Base-by-base conservation (phyloP, 1,140 invertebrate genomes). In the Bombus difficillimus region DNA sequence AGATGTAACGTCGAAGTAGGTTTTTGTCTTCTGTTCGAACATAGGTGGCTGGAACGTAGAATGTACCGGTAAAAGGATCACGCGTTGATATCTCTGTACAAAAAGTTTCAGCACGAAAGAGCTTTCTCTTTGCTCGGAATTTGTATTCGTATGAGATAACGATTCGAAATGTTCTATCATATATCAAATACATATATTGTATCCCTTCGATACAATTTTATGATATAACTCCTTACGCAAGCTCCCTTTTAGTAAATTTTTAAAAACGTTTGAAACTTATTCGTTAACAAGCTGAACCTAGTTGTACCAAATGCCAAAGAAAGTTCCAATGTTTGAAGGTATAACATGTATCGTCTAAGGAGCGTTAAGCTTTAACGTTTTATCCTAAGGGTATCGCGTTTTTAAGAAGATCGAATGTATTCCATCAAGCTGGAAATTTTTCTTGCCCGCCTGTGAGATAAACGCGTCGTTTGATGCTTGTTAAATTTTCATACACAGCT, bases 401-500 rank as follows among this genome's bases (percentile, higher is more conserved):
- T 71, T 68, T 68, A 37, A 9, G 22, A 68, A 37, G 22, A 13
- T 25, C 0, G 3, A 9, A 68, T 8, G 64, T 6, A 6, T 68
- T 68, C 5, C 66, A 34, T 37, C 66, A 37, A 71, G 3, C 4
- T 41, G 25, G 39, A 62, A 57, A 39, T 34, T 39, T 18, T 18
- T 59, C 5, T 41, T 41, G 2, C 22, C 9, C 71, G 5, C 10
- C 3, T 18, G 15, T 3, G n/a, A 28, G 1, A 43, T 28, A 59
- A 18, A 25, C 25, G 32, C n/a, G 2, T 43, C 32, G n/a, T 74
- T n/a, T 5, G 22, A 28, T 6, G 57, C 69, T 72, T 37, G 37
- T 82, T 34, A 74, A 73, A 59, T 74, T 74, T 82, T 47, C 71
- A 64, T 47, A 47, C n/a, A 25, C 39, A 34, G 32, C 15, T 62